A percentile compares a stretch with the other conserved stretches of the same genome.
phyloP scores from a whole-genome alignment of 2,888 invertebrate genomes.

The Megamerina dolium region DNA sequence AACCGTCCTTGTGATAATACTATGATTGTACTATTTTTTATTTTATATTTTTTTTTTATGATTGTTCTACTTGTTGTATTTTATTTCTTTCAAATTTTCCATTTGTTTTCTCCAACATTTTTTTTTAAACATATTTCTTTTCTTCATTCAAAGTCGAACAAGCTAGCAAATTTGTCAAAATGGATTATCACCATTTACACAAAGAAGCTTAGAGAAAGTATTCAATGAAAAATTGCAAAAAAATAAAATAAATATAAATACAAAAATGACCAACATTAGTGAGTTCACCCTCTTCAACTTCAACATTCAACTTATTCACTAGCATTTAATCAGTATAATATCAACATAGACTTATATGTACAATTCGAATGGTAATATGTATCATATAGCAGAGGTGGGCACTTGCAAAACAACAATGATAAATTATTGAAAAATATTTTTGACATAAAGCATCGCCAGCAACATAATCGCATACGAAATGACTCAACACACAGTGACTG shows the following conservation, averaged over 20 bases:
- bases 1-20: too few species aligned
- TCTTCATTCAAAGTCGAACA: too few species aligned
- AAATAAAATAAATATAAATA: background rate
- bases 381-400: too few species aligned
- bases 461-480: constrained; percentile 34
- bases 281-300: background rate
- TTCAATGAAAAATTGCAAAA: background rate
- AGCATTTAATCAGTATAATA: too few species aligned
- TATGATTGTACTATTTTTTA: too few species aligned
- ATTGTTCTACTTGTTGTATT: too few species aligned
- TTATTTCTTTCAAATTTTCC: too few species aligned
- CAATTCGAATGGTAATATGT: too few species aligned
- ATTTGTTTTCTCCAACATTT: too few species aligned
- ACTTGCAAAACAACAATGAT: constrained; percentile 13
- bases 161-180: constrained; percentile 38
- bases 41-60: too few species aligned
- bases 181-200: constrained; percentile 38
- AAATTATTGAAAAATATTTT: constrained; percentile 8
- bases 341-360: too few species aligned
- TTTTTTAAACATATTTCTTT: too few species aligned
- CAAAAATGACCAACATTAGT: background rate
- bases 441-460: constrained; percentile 23
- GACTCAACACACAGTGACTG: constrained; percentile 11
- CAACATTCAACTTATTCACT: background rate
- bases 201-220: constrained; percentile 2